phyloP scores from a whole-genome alignment of 2,113 vertebrate genomes.

The Ceratotherium simum region DNA sequence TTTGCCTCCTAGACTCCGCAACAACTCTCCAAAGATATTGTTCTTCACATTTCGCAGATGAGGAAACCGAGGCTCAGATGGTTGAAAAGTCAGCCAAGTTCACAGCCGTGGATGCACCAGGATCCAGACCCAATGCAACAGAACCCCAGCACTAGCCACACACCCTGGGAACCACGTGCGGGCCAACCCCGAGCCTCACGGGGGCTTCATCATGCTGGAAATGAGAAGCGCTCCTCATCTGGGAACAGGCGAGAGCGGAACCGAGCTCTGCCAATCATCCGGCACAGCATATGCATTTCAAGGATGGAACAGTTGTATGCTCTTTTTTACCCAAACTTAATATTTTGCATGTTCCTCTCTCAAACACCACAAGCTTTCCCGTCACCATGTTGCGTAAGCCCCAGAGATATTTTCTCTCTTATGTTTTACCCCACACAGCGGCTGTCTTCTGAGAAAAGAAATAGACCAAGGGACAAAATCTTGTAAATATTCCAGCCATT shows the following conservation, averaged over 20 bases:
- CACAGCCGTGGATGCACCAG: accelerated
- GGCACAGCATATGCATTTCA: slow-evolving; percentile 34
- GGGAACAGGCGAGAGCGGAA: not conserved
- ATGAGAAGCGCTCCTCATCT: not conserved
- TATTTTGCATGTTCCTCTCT: slow-evolving; percentile 70
- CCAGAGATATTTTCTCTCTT: slow-evolving; percentile 70
- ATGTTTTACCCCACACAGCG: slow-evolving; percentile 73
- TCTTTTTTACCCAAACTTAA: slow-evolving; percentile 73
- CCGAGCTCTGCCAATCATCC: not conserved
- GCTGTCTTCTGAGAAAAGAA: slow-evolving; percentile 77
- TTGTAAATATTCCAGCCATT: slow-evolving; percentile 70
- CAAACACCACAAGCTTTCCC: slow-evolving; percentile 48
- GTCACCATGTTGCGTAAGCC: not conserved
- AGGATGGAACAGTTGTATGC: slow-evolving; percentile 65
- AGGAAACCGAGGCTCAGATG: not conserved
- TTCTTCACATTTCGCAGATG: not conserved
- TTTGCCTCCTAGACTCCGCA: accelerated
- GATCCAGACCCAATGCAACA: no score
- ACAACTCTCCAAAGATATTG: not conserved
- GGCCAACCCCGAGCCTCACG: accelerated
- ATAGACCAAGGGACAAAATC: slow-evolving; percentile 72
- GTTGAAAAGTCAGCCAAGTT: not conserved
- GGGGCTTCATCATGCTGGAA: accelerated
- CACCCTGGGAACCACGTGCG: accelerated
- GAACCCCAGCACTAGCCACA: not conserved